Evolutionary conservation across 2,113 vertebrate genomes (phyloP).

Genomic region (Salvelinus fontinalis): DNA sequence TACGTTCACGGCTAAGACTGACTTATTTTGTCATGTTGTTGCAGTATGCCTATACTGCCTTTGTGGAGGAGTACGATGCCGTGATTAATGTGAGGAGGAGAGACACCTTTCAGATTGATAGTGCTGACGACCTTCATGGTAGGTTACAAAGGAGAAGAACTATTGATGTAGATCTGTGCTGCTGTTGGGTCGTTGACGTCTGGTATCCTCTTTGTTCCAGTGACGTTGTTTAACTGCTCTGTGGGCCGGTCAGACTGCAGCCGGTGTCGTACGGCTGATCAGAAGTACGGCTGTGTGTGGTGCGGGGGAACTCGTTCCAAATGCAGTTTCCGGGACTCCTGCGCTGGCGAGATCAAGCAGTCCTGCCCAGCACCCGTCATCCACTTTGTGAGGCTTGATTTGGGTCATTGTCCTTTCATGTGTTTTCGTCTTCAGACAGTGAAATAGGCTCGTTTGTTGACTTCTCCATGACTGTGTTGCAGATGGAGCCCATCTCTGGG

Average conservation of each 20-base stretch:
- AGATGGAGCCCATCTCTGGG: conserved; percentile 91
- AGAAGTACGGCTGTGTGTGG: conserved; percentile 90
- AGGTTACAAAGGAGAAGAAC: conserved; percentile 22
- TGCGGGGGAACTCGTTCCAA: conserved; percentile 78
- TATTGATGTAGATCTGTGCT: neutral
- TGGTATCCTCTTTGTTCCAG: conserved; percentile 61
- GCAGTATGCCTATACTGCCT: conserved; percentile 83
- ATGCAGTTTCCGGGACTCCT: conserved; percentile 84
- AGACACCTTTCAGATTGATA: conserved; percentile 84
- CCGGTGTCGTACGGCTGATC: conserved; percentile 87
- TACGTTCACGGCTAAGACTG: neutral
- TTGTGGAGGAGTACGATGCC: conserved; percentile 81
- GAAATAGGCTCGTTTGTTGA: neutral
- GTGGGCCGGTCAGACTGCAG: conserved; percentile 93
- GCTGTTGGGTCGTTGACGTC: neutral
- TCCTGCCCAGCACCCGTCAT: conserved; percentile 92
- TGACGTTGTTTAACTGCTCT: conserved; percentile 92
- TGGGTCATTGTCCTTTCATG: neutral
- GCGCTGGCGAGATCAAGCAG: conserved; percentile 77
- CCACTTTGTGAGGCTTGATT: conserved; percentile 77
- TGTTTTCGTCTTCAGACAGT: neutral
- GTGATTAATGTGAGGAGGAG: conserved; percentile 83
- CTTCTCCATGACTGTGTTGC: conserved; percentile 6
- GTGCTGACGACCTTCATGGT: conserved; percentile 85
- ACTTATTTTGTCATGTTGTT: conserved; percentile 21